Evolutionary conservation across 1,140 invertebrate species (phyloP), one percentile per base, ranked within the genome.

Genomic region (Epicauta chinensis): DNA sequence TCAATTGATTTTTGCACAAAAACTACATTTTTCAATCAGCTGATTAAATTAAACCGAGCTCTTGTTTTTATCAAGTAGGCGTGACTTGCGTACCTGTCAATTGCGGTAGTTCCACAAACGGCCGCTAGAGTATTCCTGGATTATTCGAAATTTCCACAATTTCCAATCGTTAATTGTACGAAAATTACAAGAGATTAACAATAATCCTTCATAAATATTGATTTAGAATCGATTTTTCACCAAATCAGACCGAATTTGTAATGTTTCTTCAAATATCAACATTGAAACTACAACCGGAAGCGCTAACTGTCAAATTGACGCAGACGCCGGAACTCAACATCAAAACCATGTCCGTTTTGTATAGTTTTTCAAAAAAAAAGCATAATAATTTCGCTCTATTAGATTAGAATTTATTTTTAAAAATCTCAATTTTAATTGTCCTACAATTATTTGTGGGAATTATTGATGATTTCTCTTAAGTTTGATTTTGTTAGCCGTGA

Each of bases 21-120:
- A 23, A 47, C 37, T 47, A 47, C 45, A 47, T 47, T 38, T 47
- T 23, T 38, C 32, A 47, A 47, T 47, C 45, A 47, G 45, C 45
- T 47, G 45, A 47, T 47, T 16, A 23, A 23, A 23, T 23, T 23
- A 23, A 23, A 23, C 7, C n/a, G n/a, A 23, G 31, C 11, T 47
- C 45, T 47, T 45, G 31, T 45, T 45, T 45, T 32, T 34, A 16
- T 37, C 38, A 37, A 38, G 45, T 47, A 47, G 45, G 45, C 45
- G 45, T 47, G 45, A 47, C 45, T 47, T 38, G 45, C 9, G 13
- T 37, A 47, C 35, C 45, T 47, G 45, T 47, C 45, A 17, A 38
- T 38, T 23, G 4, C 7, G 23, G 16, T 12, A 6, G 16, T 47
- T 47, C 2, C 2, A 2, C 6, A 15, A 47, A 47, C 6, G 7